Conservation (phyloP, 2,797 vertebrate genomes). For the Gallinago nigripennis region DNA sequence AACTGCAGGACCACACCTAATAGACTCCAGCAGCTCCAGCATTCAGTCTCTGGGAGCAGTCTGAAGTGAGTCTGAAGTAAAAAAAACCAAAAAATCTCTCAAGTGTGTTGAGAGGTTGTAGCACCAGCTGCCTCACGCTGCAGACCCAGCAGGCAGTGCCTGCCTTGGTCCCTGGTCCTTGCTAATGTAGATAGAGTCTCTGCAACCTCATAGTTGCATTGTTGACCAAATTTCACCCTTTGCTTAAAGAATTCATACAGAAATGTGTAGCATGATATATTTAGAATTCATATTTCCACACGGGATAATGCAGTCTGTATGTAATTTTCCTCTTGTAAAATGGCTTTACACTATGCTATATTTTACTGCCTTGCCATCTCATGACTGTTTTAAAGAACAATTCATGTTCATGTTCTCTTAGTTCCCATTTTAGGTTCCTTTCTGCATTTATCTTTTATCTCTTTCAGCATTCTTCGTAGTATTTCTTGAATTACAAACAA, state of each 20-base stretch:
- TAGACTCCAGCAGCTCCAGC: background rate
- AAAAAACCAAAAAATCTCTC: rapidly evolving
- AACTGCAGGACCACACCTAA: background rate
- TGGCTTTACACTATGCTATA: background rate
- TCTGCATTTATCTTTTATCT: background rate
- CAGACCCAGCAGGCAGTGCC: background rate
- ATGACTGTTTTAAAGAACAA: background rate
- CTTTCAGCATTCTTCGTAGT: background rate
- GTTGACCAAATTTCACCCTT: background rate
- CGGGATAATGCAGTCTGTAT: background rate
- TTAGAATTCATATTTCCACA: background rate
- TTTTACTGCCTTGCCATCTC: background rate
- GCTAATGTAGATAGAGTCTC: background rate
- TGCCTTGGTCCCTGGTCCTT: background rate
- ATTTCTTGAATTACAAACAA: background rate
- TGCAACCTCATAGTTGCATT: rapidly evolving
- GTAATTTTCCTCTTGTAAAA: background rate
- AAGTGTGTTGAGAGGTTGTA: background rate
- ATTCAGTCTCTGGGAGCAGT: background rate
- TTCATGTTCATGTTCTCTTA: background rate
- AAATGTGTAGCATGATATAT: background rate
- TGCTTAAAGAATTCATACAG: background rate
- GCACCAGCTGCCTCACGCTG: background rate
- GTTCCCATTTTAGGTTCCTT: background rate
- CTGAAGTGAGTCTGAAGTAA: background rate